Conservation (phyloP, 2,888 invertebrate genomes). For the Drosophila recens region DNA sequence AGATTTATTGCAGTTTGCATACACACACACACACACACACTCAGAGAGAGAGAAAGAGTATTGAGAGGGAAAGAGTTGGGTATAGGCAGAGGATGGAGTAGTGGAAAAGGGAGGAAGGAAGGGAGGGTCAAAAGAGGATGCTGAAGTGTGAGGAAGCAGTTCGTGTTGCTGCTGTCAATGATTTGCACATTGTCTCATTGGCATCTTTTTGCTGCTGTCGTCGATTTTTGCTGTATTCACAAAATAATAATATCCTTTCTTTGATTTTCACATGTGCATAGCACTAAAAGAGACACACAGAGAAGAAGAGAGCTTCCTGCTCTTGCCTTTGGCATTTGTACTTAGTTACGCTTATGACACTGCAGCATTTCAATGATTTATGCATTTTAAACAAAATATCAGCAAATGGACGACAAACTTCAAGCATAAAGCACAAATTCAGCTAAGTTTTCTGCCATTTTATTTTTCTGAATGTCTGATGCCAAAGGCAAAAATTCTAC, state of each 20-base stretch:
- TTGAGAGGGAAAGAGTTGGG: conserved; percentile 8
- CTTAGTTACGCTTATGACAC: conserved; percentile 69
- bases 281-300: conserved; percentile 14
- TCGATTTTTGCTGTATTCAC: conserved; percentile 66
- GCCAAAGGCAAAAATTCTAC: conserved; percentile 21
- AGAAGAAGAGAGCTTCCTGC: neutral
- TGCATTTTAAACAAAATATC: conserved; percentile 73
- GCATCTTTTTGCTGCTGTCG: conserved; percentile 33
- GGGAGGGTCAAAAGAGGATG: conserved; percentile 3
- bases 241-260: conserved; percentile 77
- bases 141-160: conserved; percentile 17
- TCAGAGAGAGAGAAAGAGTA: conserved; percentile 8
- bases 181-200: conserved; percentile 64
- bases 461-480: conserved; percentile 19
- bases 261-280: conserved; percentile 53
- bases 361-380: conserved; percentile 73
- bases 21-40: conserved; percentile 17
- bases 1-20: conserved; percentile 73
- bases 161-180: conserved; percentile 53
- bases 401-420: conserved; percentile 52
- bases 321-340: conserved; percentile 43
- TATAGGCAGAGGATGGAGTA: neutral
- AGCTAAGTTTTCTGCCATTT: conserved; percentile 29
- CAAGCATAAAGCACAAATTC: conserved; percentile 23
- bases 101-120: neutral